Base-by-base conservation (phyloP, 2,113 vertebrate genomes). In the Arenaria interpres region DNA sequence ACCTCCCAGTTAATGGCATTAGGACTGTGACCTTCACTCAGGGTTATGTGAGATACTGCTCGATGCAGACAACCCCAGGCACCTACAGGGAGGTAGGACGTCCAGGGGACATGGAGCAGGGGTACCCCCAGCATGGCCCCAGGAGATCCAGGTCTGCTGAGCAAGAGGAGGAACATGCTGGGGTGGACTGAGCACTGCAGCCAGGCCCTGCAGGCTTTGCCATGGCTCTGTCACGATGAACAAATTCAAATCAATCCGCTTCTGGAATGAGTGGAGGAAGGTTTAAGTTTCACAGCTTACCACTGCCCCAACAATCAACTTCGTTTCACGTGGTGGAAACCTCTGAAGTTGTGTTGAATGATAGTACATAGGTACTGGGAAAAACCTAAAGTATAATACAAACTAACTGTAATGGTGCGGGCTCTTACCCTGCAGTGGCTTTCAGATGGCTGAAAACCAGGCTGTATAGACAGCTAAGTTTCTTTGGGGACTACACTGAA, bases 81-180 rank as follows among this genome's bases (percentile, higher is more conserved):
- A 23, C 19, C 16, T 22, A 9, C 0, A 0, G 60, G 41, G 32
- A 56, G 18, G n/a, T 46, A 50, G 27, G 21, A 86, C 24, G 24
- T 60, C 60, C n/a, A 28, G 54, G 37, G 7, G 2, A 24, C 7
- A 1, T 9, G n/a, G 25, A 5, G 13, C 2, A 1, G 35, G 24
- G 24, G 7, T 27, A 23, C 5, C 7, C 12, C 51, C 21, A 13
- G 23, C 14, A 37, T 48, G 6, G 13, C 0, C 22, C 37, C 39
- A 33, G 28, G 35, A 71, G n/a, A 22, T 41, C 4, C 25, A 53
- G 53, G 30, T 28, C 63, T 79, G 64, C 53, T 73, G 28, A 35
- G 48, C 24, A 76, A 37, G 43, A n/a, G 20, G 54, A 68, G 39
- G 19, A 45, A 45, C 19, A 2, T 20, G 45, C 14, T 71, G 39